These are phyloP conservation scores for Sinocyclocheilus grahami DNA, from an alignment of 2,113 vertebrate genomes.

Conservation along the genomic window DNA sequence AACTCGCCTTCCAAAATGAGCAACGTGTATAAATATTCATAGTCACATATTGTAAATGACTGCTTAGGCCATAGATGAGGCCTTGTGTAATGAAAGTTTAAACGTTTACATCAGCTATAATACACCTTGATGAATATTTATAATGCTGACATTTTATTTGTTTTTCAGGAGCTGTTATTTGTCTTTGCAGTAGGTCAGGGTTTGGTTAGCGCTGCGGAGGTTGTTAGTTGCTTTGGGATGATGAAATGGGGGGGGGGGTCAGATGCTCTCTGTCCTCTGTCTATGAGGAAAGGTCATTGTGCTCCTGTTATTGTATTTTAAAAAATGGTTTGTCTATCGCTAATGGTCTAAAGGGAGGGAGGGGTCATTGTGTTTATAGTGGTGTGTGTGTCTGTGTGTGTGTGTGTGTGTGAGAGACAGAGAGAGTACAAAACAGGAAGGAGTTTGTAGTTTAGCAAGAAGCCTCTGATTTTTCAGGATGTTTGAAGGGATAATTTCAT, in stretches of 20 bases:
- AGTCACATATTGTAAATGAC: slow-evolving; percentile 43
- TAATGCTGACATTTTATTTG: slow-evolving; percentile 41
- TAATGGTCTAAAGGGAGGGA: slow-evolving; percentile 36
- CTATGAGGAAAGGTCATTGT: slow-evolving; percentile 51
- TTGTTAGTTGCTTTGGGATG: slow-evolving; percentile 7
- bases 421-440: neutral
- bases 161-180: slow-evolving; percentile 30
- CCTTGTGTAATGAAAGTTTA: slow-evolving; percentile 43
- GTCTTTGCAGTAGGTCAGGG: slow-evolving; percentile 18
- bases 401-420: neutral
- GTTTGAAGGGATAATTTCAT: neutral
- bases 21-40: slow-evolving; percentile 55
- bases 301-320: slow-evolving; percentile 46
- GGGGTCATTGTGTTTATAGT: neutral
- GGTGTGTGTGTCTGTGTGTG: neutral
- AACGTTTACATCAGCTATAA: slow-evolving; percentile 53
- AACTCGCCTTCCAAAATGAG: slow-evolving; percentile 42
- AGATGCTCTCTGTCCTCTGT: slow-evolving; percentile 22
- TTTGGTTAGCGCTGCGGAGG: neutral
- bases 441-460: neutral
- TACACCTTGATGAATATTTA: slow-evolving; percentile 51
- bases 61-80: slow-evolving; percentile 38
- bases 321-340: slow-evolving; percentile 25
- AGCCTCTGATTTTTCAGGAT: neutral
- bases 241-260: neutral